Base-by-base conservation (phyloP, 2,888 invertebrate species). In the Strigamia transsilvanica region DNA sequence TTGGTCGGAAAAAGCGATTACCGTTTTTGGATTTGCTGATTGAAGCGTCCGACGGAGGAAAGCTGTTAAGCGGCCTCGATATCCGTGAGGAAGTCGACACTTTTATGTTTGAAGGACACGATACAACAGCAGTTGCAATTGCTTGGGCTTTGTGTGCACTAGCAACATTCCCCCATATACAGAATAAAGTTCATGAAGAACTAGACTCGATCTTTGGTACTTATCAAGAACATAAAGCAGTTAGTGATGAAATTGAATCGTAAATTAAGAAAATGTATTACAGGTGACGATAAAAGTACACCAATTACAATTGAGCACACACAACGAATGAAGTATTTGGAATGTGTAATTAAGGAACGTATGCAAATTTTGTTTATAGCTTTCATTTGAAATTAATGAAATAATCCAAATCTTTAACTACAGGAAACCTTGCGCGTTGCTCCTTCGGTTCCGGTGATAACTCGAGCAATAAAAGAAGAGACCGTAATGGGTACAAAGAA, bases 31-130 rank as follows among this genome's bases (percentile, higher is more conserved):
- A 88, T 84, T 85, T 87, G 85, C 83, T 88, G 32, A 84, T 88
- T 38, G 85, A 86, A 84, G 84, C 85, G 41, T 83, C 85, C 6
- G 82, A 85, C 4, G 82, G 85, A 2, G 86, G 86, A 32, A 85
- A 61, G 38, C 84, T 21, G 80, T 84, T 88, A 41, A 86, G 86
- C 77, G 83, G 83, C 66, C 12, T 66, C 0, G 83, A 80, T 73
- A 83, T 81, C 4, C 79, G 82, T 73, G 88, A 88, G 82, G 88
- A 88, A 85, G 88, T 88, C 78, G 87, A 88, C 84, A 88, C 88
- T 9, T 88, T 88, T 83, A 88, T 88, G 88, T 88, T 88, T 86
- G 90, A 87, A 86, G 86, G 86, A 61, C 86, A 86, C 82, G 86
- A 86, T 81, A 86, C 86, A 9, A 85, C 85, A 12, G 82, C 85